Conservation (phyloP, 2,888 invertebrate genomes). For the Epiperipatus broadwayi region DNA sequence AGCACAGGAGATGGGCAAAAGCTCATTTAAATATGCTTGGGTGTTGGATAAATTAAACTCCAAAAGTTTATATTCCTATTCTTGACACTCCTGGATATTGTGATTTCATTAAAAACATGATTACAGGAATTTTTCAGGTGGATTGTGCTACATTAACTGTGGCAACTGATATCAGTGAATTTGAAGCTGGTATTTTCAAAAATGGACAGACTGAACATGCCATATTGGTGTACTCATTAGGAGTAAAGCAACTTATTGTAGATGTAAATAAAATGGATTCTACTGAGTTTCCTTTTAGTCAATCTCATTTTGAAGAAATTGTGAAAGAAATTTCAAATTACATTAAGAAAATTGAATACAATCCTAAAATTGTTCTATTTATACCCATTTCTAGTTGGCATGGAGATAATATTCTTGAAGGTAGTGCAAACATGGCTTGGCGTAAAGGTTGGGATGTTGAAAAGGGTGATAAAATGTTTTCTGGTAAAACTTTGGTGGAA, state of each 20-base stretch:
- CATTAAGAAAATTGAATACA: constrained; percentile 99
- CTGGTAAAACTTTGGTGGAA: constrained; percentile 87
- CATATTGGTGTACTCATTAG: constrained; percentile 88
- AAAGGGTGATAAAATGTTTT: constrained; percentile 80
- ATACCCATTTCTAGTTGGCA: constrained; percentile 99
- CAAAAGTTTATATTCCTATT: constrained; percentile 90
- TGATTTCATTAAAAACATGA: constrained; percentile 99
- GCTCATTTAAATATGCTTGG: constrained; percentile 99
- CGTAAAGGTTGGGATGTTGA: constrained; percentile 87
- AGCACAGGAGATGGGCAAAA: constrained; percentile 99
- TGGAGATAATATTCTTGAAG: constrained; percentile 99
- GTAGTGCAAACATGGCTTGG: constrained; percentile 85
- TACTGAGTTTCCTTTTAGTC: constrained; percentile 93
- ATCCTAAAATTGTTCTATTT: constrained; percentile 87
- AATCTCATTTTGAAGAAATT: constrained; percentile 87
- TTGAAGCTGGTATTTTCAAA: constrained; percentile 97
- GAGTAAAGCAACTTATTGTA: constrained; percentile 96
- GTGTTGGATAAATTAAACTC: constrained; percentile 95
- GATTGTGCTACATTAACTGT: constrained; percentile 97
- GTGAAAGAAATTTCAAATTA: constrained; percentile 93
- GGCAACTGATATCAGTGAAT: constrained; percentile 97
- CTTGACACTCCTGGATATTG: constrained; percentile 99
- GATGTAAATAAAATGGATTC: constrained; percentile 99
- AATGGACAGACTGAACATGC: constrained; percentile 99
- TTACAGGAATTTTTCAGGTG: constrained; percentile 71